Evolutionary conservation across 2,797 vertebrate species (phyloP).

Genomic region (Dermochelys coriacea): DNA sequence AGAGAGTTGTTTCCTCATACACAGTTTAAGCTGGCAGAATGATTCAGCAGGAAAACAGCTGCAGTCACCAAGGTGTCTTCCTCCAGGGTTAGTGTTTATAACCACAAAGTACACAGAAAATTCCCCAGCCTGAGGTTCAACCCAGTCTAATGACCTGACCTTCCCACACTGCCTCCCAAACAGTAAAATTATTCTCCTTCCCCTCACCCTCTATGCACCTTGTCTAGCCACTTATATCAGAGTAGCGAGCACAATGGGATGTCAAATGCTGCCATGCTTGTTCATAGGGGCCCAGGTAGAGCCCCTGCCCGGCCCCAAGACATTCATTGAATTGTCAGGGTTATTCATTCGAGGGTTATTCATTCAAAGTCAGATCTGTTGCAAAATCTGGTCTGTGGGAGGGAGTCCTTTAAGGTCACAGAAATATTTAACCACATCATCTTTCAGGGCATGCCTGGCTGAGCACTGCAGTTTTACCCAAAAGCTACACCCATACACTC

Average conservation of each 20-base stretch:
- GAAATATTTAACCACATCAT: constrained; percentile 61
- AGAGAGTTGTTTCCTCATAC: background rate
- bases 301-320: background rate
- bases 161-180: background rate
- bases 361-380: background rate
- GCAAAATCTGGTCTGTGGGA: background rate
- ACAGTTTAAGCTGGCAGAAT: background rate
- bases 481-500: too few species aligned
- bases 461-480: background rate
- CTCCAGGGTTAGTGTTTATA: background rate
- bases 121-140: background rate
- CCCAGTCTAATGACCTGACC: background rate
- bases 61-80: background rate
- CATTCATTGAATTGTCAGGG: background rate
- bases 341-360: background rate
- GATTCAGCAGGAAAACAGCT: background rate
- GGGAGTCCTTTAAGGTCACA: background rate
- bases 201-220: background rate
- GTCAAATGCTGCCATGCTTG: background rate
- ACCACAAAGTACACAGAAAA: background rate
- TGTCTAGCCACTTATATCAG: background rate
- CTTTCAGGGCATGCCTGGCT: background rate
- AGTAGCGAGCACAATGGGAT: background rate
- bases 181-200: background rate
- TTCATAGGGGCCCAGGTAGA: background rate